phyloP scores from a whole-genome alignment of 2,888 invertebrate genomes.

The Cephus sareptanus region DNA sequence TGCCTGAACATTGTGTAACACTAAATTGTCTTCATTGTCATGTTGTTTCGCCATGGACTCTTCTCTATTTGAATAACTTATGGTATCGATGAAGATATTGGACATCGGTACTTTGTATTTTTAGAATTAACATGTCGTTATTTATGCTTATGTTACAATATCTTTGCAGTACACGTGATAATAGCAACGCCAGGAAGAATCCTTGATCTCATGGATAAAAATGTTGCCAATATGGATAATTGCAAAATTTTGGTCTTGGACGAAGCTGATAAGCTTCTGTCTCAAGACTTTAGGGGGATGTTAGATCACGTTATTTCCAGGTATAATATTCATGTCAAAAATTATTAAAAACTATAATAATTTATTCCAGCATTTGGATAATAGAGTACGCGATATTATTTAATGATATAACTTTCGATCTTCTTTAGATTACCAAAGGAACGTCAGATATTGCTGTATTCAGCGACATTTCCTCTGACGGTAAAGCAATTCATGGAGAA shows the following conservation, averaged over 20 bases:
- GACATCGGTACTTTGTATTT: constrained; percentile 7
- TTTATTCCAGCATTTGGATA: not conserved
- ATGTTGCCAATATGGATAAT: constrained; percentile 91
- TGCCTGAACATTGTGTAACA: not conserved
- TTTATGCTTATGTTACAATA: constrained; percentile 8
- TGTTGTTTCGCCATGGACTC: not conserved
- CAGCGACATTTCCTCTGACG: constrained; percentile 98
- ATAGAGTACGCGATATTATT: not conserved
- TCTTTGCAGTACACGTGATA: constrained; percentile 88
- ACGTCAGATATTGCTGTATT: constrained; percentile 97
- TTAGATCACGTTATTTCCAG: constrained; percentile 95
- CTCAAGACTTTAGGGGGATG: constrained; percentile 99
- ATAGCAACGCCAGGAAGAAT: constrained; percentile 99
- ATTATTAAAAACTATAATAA: not conserved
- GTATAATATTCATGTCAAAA: constrained; percentile 26
- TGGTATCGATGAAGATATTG: not conserved
- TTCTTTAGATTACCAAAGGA: constrained; percentile 84
- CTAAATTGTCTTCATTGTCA: not conserved
- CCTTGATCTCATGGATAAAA: constrained; percentile 99
- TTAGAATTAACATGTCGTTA: not conserved
- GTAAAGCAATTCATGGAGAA: constrained; percentile 99
- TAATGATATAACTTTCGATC: not conserved
- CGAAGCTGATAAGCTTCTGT: constrained; percentile 98
- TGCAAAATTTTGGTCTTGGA: constrained; percentile 98
- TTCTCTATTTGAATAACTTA: not conserved